These are phyloP conservation scores for Eupelmus urozonus DNA, from an alignment of 2,888 invertebrate species.

Conservation along the genomic window DNA sequence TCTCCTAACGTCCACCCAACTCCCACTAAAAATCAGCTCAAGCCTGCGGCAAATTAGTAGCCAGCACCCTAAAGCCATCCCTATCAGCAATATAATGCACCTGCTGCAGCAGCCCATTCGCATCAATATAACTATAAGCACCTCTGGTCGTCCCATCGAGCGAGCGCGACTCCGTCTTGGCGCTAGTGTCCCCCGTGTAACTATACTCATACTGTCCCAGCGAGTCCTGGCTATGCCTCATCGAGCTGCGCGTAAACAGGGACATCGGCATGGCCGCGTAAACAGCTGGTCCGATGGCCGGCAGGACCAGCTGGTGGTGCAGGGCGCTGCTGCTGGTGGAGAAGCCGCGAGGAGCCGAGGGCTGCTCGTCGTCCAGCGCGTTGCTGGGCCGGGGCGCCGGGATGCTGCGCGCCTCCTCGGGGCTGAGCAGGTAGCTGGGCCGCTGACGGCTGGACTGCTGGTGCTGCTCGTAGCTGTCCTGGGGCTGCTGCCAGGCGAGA, in stretches of 20 bases:
- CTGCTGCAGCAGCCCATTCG: conserved; percentile 82
- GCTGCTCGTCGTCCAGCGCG: conserved; percentile 13
- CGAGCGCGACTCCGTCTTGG: conserved; percentile 82
- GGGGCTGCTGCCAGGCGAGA: conserved; percentile 41
- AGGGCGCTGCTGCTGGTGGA: not conserved
- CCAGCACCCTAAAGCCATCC: conserved; percentile 83
- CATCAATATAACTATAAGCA: conserved; percentile 85
- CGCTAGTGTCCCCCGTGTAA: conserved; percentile 82
- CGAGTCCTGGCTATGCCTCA: conserved; percentile 80
- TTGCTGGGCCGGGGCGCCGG: conserved; percentile 62
- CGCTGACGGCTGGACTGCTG: conserved; percentile 26
- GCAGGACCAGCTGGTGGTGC: conserved; percentile 47
- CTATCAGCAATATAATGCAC: conserved; percentile 83
- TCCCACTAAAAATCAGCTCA: conserved; percentile 57
- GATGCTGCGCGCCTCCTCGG: conserved; percentile 66
- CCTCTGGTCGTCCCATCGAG: conserved; percentile 82
- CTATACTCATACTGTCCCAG: conserved; percentile 81
- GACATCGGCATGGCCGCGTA: conserved; percentile 63
- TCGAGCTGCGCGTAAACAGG: conserved; percentile 69
- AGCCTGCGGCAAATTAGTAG: conserved; percentile 82
- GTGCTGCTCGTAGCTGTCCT: not conserved
- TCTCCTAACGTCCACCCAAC: too few species aligned
- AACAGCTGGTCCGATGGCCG: conserved; percentile 27
- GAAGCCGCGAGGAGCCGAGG: conserved; percentile 9
- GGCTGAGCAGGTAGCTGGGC: conserved; percentile 67